phyloP scores from a whole-genome alignment of 1,140 invertebrate genomes.

The Diploscapter pachys region DNA sequence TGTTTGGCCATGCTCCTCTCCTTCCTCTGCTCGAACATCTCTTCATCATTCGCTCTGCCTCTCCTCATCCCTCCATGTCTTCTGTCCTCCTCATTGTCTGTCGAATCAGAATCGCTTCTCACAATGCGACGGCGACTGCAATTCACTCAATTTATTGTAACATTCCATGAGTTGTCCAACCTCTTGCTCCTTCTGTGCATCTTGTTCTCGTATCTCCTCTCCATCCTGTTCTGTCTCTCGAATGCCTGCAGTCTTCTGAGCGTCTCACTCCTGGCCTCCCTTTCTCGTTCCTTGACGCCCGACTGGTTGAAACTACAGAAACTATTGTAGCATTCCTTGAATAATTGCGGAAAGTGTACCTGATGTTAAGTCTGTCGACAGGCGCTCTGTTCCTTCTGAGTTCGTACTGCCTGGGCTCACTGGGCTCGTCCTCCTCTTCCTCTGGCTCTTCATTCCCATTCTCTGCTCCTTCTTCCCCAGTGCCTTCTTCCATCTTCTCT shows the following conservation, averaged over 20 bases:
- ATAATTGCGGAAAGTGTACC: conserved; percentile 2
- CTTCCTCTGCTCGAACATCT: conserved; percentile 16
- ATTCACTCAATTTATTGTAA: background rate
- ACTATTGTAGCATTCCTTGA: background rate
- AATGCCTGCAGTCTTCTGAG: background rate
- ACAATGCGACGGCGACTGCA: background rate
- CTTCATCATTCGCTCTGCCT: conserved; percentile 14
- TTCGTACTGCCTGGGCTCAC: background rate
- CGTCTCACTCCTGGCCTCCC: conserved; percentile 15
- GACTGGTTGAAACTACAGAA: background rate
- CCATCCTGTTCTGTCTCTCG: too few relatives aligned
- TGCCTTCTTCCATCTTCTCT: background rate
- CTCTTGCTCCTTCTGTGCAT: too few relatives aligned
- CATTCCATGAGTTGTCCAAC: background rate
- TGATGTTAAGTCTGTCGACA: background rate
- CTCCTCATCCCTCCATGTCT: conserved; percentile 16
- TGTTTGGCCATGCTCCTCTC: conserved; percentile 18
- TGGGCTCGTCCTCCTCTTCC: conserved; percentile 11
- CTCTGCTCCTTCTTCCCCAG: background rate
- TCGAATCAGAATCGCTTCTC: conserved; percentile 24
- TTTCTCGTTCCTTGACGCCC: conserved; percentile 19
- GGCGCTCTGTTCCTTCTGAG: conserved; percentile 12
- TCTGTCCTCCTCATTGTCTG: conserved; percentile 19
- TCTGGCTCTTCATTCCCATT: conserved; percentile 6
- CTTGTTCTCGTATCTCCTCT: too few relatives aligned